Evolutionary conservation across 2,113 vertebrate genomes (phyloP).

Genomic region (Sialia sialis): DNA sequence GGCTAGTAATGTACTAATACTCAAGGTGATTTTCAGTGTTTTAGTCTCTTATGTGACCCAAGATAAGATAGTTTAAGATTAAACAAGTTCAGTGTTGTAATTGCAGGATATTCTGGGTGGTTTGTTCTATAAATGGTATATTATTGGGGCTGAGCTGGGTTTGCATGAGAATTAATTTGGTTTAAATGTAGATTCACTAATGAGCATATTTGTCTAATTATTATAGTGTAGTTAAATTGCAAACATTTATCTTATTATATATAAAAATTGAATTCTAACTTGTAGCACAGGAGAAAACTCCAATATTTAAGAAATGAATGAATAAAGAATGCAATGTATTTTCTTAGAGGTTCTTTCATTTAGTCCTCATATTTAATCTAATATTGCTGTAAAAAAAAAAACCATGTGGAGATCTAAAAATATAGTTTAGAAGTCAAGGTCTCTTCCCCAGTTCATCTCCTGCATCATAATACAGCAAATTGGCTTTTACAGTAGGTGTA

Average conservation of each 20-base stretch:
- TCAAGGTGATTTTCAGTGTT: slow-evolving; percentile 75
- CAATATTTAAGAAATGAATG: neutral
- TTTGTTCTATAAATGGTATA: slow-evolving; percentile 17
- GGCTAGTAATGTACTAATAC: slow-evolving; percentile 64
- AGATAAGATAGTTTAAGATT: slow-evolving; percentile 56
- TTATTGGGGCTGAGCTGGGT: neutral
- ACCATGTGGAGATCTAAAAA: neutral
- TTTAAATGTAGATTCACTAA: slow-evolving; percentile 25
- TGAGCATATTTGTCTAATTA: neutral
- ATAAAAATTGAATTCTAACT: neutral
- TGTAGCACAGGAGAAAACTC: neutral
- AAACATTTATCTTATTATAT: slow-evolving; percentile 10
- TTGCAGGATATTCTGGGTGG: slow-evolving; percentile 33
- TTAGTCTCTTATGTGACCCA: slow-evolving; percentile 27
- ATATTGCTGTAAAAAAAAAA: neutral
- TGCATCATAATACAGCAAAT: neutral
- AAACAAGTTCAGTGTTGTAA: slow-evolving; percentile 51
- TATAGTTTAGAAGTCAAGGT: neutral
- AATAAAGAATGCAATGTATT: neutral
- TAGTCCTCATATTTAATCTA: neutral
- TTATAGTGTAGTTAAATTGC: slow-evolving; percentile 35
- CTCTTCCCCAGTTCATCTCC: neutral
- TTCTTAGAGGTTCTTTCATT: neutral
- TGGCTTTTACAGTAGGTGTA: neutral
- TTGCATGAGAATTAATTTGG: slow-evolving; percentile 28